These are phyloP conservation scores for Caenorhabditis doughertyi DNA, from an alignment of 2,888 invertebrate species.

Conservation along the genomic window DNA sequence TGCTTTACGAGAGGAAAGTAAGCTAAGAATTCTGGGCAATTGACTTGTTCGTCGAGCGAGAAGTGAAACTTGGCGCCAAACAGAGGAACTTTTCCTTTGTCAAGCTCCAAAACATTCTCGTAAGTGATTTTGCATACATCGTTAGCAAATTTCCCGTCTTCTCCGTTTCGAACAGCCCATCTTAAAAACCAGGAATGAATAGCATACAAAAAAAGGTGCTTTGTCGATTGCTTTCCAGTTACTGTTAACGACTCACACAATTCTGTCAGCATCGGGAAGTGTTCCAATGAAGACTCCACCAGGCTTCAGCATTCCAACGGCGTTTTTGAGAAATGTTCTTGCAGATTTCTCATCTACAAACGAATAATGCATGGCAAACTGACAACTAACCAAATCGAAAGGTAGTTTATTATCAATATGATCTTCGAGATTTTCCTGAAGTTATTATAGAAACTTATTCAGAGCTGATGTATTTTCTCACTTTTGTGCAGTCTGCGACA, in stretches of 20 bases:
- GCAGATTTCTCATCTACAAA: constrained; percentile 89
- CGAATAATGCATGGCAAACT: constrained; percentile 96
- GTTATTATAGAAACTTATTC: background rate
- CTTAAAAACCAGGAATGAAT: constrained; percentile 74
- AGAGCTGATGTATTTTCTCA: constrained; percentile 71
- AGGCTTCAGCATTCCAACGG: constrained; percentile 91
- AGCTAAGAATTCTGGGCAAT: constrained; percentile 98
- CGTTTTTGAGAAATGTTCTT: constrained; percentile 87
- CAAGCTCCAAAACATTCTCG: constrained; percentile 74
- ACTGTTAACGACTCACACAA: constrained; percentile 86
- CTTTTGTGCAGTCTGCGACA: constrained; percentile 93
- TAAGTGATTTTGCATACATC: constrained; percentile 85
- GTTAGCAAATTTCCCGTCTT: constrained; percentile 82
- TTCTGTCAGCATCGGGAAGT: constrained; percentile 94
- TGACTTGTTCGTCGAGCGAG: constrained; percentile 93
- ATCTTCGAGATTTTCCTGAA: constrained; percentile 48
- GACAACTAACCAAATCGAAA: constrained; percentile 95
- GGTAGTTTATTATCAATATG: constrained; percentile 46
- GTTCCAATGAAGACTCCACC: constrained; percentile 98
- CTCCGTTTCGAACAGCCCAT: constrained; percentile 73
- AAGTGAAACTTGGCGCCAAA: constrained; percentile 98
- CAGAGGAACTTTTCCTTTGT: constrained; percentile 85
- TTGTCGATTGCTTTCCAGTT: no score
- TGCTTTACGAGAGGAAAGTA: constrained; percentile 88
- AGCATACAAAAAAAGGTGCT: no score